Evolutionary conservation across 2,888 invertebrate species (phyloP).

Genomic region (Meta bourneti): DNA sequence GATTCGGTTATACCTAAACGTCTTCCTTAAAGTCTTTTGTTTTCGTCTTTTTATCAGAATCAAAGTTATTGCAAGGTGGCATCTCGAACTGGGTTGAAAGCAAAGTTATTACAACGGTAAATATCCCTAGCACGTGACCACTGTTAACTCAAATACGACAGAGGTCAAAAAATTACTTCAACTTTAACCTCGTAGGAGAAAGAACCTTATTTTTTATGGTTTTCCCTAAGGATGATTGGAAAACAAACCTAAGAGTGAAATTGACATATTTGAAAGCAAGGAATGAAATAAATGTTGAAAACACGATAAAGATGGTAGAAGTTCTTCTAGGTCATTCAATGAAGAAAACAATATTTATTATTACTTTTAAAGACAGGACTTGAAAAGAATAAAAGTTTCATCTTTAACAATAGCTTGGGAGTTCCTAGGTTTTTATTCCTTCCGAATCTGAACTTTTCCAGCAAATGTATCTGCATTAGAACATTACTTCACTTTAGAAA

Average conservation of each 20-base stretch:
- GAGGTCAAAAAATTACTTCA: slow-evolving; percentile 63
- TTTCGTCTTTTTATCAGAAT: too few species aligned
- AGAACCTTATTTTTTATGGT: slow-evolving; percentile 47
- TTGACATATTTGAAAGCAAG: slow-evolving; percentile 48
- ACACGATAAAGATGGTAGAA: slow-evolving; percentile 8
- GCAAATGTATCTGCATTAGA: too few species aligned
- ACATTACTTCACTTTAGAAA: too few species aligned
- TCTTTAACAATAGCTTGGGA: too few species aligned
- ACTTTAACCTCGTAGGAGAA: slow-evolving; percentile 30
- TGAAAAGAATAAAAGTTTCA: neutral
- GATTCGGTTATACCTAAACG: too few species aligned
- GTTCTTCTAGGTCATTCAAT: slow-evolving; percentile 30
- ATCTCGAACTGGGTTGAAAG: slow-evolving; percentile 13
- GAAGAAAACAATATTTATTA: slow-evolving; percentile 25
- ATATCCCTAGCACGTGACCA: slow-evolving; percentile 47
- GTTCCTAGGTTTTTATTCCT: too few species aligned
- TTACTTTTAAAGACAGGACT: slow-evolving; percentile 11
- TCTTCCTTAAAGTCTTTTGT: too few species aligned
- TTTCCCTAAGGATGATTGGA: slow-evolving; percentile 41
- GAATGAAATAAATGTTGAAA: slow-evolving; percentile 13
- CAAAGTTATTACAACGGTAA: slow-evolving; percentile 49
- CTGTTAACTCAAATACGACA: slow-evolving; percentile 50
- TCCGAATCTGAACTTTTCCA: too few species aligned
- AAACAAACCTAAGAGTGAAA: slow-evolving; percentile 22
- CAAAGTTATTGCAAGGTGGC: too few species aligned